A percentile compares a stretch with the other conserved stretches of the same genome.
phyloP scores from a whole-genome alignment of 2,113 vertebrate genomes.

The Falcunculus frontatus region DNA sequence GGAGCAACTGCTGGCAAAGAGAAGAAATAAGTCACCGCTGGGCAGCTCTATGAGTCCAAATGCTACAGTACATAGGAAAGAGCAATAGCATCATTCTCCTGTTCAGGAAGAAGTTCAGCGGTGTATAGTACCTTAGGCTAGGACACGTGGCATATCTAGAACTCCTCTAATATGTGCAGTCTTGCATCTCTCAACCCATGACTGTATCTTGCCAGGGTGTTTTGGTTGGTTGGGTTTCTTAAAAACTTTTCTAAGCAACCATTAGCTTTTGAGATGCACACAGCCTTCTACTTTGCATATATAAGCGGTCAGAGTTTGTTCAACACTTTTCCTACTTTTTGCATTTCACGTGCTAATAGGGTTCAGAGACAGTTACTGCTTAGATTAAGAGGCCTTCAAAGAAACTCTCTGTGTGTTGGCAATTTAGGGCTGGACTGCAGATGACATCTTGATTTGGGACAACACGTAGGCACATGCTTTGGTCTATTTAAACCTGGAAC shows the following conservation, averaged over 20 bases:
- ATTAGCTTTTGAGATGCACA: neutral
- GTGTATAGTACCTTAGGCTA: neutral
- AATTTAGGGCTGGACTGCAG: neutral
- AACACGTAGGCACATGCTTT: neutral
- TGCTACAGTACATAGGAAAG: neutral
- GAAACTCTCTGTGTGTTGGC: neutral
- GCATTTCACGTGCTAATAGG: neutral
- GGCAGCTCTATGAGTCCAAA: neutral
- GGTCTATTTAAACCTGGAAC: neutral
- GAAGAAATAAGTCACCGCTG: neutral
- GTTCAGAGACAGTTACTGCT: neutral
- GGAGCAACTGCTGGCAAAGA: neutral
- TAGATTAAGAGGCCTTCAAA: neutral
- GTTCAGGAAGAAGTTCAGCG: neutral
- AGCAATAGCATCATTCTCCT: neutral
- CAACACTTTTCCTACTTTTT: neutral
- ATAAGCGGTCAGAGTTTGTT: neutral
- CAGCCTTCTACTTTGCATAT: neutral
- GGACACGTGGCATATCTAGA: neutral
- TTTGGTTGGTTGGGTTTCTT: neutral
- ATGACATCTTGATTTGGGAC: neutral
- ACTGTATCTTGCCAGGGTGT: neutral
- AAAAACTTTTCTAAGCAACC: neutral
- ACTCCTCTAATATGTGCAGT: neutral
- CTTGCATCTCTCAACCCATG: neutral